A percentile compares a stretch with the other conserved stretches of the same genome.
These are phyloP conservation scores for Panorpa germanica DNA, from an alignment of 2,888 invertebrate genomes.

Conservation along the genomic window DNA sequence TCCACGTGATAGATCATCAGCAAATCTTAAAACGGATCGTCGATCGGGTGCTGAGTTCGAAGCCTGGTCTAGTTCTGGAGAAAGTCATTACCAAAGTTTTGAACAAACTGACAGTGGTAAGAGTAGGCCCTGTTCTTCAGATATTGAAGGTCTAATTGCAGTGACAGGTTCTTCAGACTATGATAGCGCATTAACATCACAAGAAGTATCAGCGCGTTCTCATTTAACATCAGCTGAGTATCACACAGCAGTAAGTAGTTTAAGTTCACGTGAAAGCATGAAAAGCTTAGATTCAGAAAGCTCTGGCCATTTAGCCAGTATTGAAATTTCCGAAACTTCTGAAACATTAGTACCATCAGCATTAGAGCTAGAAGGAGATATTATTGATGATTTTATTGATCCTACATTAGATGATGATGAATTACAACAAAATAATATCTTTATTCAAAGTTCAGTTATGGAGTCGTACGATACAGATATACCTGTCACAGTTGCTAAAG, in stretches of 20 bases:
- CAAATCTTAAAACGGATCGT: conserved; percentile 33
- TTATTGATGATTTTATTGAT: conserved; percentile 22
- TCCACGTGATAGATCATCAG: conserved; percentile 21
- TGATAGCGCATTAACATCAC: conserved; percentile 66
- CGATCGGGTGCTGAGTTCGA: conserved; percentile 65
- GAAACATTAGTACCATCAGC: conserved; percentile 87
- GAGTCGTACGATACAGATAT: conserved; percentile 18
- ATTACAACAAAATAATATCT: conserved; percentile 13
- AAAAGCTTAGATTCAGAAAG: conserved; percentile 78
- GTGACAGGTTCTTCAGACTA: conserved; percentile 68
- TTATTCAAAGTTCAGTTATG: too few species aligned
- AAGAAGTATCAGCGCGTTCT: conserved; percentile 52
- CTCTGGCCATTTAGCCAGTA: conserved; percentile 72
- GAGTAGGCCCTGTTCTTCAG: conserved; percentile 71
- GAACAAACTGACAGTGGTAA: conserved; percentile 51
- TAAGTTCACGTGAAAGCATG: conserved; percentile 79
- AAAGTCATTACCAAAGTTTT: conserved; percentile 77
- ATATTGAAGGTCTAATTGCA: conserved; percentile 60
- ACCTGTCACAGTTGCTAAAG: too few species aligned
- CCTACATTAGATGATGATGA: conserved; percentile 13
- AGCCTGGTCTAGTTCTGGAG: conserved; percentile 70
- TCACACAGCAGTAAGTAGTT: conserved; percentile 68
- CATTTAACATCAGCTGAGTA: conserved; percentile 67
- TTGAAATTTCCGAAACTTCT: conserved; percentile 80
- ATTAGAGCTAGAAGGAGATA: conserved; percentile 57